Conservation (phyloP, 2,797 vertebrate species). For the Sebastolobus altivelis region DNA sequence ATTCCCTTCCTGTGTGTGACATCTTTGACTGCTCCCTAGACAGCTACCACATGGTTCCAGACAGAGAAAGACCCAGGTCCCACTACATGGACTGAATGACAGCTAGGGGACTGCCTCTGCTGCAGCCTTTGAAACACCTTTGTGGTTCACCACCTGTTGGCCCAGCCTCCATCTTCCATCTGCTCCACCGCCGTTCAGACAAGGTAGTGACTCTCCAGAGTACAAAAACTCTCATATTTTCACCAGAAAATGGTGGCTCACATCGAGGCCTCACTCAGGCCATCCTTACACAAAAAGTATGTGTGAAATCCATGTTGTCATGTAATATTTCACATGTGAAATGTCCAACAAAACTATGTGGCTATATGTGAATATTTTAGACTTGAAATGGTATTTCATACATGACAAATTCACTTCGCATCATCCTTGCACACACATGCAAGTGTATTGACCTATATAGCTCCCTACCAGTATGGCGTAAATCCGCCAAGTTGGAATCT, state of each 20-base stretch:
- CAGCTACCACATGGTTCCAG: not conserved
- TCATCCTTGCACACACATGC: not conserved
- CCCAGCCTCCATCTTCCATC: not conserved
- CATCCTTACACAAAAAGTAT: not conserved
- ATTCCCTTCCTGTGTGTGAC: not conserved
- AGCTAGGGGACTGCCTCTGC: not conserved
- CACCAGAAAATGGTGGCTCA: not conserved
- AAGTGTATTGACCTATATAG: conserved; percentile 42
- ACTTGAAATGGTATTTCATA: not conserved
- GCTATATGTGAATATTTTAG: not conserved
- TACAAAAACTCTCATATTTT: not conserved
- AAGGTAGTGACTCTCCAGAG: not conserved
- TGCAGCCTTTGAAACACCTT: not conserved
- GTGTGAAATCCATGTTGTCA: not conserved
- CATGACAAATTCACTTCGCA: not conserved
- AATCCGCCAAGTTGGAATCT: conserved; percentile 39
- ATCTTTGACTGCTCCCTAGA: not conserved
- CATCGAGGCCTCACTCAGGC: not conserved
- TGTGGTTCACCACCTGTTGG: not conserved
- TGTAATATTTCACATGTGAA: not conserved
- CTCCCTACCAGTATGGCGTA: conserved; percentile 10
- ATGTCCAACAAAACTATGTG: not conserved
- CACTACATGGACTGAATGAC: not conserved
- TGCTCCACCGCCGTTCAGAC: not conserved
- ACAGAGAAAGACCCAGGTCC: not conserved